Conservation (phyloP, 2,113 vertebrate species). For the Syngnathus scovelli region DNA sequence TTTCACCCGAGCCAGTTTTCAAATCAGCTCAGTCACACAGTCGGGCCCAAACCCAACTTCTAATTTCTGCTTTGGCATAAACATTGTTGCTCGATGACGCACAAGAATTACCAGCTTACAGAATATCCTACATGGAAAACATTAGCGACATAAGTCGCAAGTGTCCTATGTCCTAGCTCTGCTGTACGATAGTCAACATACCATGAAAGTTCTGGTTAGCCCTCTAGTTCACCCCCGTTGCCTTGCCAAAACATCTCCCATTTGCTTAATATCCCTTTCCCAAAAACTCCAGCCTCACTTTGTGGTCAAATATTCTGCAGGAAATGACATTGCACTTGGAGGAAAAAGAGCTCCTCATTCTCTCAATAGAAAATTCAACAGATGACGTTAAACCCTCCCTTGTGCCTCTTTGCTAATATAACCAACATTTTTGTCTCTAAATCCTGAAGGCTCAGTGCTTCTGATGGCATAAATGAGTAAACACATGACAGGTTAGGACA, state of each 20-base stretch:
- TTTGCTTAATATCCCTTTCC: conserved; percentile 30
- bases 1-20: conserved; percentile 13
- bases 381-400: conserved; percentile 44
- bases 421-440: conserved; percentile 22
- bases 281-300: conserved; percentile 42
- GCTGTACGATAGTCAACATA: conserved; percentile 47
- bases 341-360: conserved; percentile 8
- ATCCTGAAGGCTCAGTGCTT: conserved; percentile 27
- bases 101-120: not conserved
- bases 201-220: conserved; percentile 38
- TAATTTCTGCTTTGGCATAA: conserved; percentile 34
- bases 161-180: not conserved
- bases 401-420: conserved; percentile 37
- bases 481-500: conserved; percentile 15
- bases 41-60: conserved; percentile 11
- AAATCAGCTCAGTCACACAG: conserved; percentile 17
- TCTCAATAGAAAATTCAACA: conserved; percentile 45
- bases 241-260: conserved; percentile 36
- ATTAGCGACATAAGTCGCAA: not conserved
- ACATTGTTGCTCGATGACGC: not conserved
- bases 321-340: conserved; percentile 37
- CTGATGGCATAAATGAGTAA: conserved; percentile 35
- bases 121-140: conserved; percentile 2
- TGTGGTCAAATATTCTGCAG: conserved; percentile 38
- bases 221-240: conserved; percentile 40